Evolutionary conservation across 2,888 invertebrate genomes (phyloP), one percentile per base, ranked within the genome.

Genomic region (Machimus atricapillus): DNA sequence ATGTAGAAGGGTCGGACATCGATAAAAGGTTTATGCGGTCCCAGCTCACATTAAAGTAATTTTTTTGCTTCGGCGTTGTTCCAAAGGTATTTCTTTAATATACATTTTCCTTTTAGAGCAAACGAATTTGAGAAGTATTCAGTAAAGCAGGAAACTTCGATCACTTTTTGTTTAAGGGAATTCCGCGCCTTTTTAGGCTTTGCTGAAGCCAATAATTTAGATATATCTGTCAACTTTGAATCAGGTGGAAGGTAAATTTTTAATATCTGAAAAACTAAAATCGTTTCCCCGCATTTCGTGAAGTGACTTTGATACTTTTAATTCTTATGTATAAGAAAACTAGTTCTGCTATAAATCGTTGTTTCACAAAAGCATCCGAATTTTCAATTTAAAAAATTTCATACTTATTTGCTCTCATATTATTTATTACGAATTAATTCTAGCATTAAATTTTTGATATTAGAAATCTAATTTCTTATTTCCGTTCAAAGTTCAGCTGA

Each of bases 141-240:
- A 58, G 90, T 92, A 23, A 87, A 87, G 0, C 89, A 94, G 85
- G 95, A 96, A 89, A 95, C 96, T 0, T 94, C 94, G 31, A 94
- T 98, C 43, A 97, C 98, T 89, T 97, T 98, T 92, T 96, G 97
- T 88, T 93, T 98, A 85, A 97, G 96, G 91, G 97, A 98, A 91
- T 95, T 98, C 87, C 93, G 96, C 91, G 97, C 98, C 1, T 94
- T 97, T 19, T 92, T 98, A 31, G 93, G 94, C 34, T 97, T 98
- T 93, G 96, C 97, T 0, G 98, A 98, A 92, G 94, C 94, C 1
- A 93, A 96, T 9, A 94, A 94, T 90, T 93, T 96, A 86, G 95
- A 96, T 85, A 90, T 98, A 5, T 94, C 94, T 77, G 91, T 97
- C 73, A 94, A 95, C 90, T 97, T 98, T 93, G 96, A 96, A 91